Percentiles rank a stretch among this genome's conserved stretches.
Conservation (phyloP, 37 sponge, comb jelly and placozoan species). For the Spongilla lacustris region DNA sequence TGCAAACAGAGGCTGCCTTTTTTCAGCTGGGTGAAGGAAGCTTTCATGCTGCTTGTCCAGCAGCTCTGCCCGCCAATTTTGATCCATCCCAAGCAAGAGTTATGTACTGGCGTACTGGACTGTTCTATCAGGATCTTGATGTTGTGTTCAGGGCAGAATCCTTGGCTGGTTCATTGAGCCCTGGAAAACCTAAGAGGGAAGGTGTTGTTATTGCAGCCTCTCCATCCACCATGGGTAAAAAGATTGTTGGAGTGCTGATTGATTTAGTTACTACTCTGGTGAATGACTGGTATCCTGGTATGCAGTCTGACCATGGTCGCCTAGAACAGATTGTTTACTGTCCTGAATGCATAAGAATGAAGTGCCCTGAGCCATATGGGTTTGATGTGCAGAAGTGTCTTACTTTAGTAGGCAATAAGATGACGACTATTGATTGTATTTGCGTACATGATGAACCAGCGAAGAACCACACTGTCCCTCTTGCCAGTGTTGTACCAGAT, state of each 20-base stretch:
- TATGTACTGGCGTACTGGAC: conserved; percentile 70
- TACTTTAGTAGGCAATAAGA: conserved; percentile 18
- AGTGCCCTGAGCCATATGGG: conserved; percentile 29
- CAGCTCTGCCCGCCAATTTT: neutral
- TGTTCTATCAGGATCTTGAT: conserved; percentile 55
- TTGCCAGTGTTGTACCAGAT: conserved; percentile 82
- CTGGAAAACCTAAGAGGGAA: conserved; percentile 16
- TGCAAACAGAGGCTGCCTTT: neutral
- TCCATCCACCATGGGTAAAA: conserved; percentile 44
- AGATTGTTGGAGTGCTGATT: conserved; percentile 73
- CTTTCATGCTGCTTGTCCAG: neutral
- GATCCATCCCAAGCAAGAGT: neutral
- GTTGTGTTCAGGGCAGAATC: conserved; percentile 66
- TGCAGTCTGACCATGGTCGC: neutral
- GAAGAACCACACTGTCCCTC: conserved; percentile 51
- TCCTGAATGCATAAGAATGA: conserved; percentile 55
- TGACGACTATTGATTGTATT: conserved; percentile 49
- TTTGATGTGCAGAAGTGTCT: conserved; percentile 53
- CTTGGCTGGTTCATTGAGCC: conserved; percentile 9
- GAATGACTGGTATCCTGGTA: conserved; percentile 88
- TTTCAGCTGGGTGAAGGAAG: neutral
- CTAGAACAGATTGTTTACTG: conserved; percentile 70
- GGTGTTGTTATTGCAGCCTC: conserved; percentile 72
- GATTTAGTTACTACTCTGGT: conserved; percentile 73
- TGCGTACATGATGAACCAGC: neutral